These are phyloP conservation scores for Leptopilina myrica DNA, from an alignment of 2,888 invertebrate species.

Conservation along the genomic window DNA sequence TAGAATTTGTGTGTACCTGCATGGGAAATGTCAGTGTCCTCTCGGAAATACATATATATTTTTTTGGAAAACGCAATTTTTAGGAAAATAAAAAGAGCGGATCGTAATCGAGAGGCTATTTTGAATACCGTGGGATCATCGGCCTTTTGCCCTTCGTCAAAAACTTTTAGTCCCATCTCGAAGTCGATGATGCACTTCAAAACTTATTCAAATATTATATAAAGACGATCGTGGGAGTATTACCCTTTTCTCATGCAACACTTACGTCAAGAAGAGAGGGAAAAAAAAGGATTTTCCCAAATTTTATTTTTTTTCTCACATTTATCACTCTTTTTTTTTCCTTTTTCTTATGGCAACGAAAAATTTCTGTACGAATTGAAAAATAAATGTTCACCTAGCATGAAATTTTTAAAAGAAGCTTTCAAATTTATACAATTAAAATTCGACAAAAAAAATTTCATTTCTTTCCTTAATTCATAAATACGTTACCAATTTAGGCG, in stretches of 20 bases:
- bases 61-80: conserved; percentile 53
- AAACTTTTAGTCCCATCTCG: neutral
- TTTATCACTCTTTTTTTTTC: too few relatives aligned
- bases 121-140: conserved; percentile 38
- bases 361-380: too few relatives aligned
- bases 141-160: conserved; percentile 26
- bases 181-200: neutral
- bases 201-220: conserved; percentile 17
- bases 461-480: too few relatives aligned
- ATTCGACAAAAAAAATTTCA: too few relatives aligned
- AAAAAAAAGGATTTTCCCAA: neutral
- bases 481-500: too few relatives aligned
- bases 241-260: conserved; percentile 24
- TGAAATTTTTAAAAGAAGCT: too few relatives aligned
- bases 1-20: conserved; percentile 17
- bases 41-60: neutral
- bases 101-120: conserved; percentile 46
- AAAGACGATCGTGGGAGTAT: conserved; percentile 29
- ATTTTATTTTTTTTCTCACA: neutral
- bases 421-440: too few relatives aligned
- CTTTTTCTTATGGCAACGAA: too few relatives aligned
- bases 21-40: neutral
- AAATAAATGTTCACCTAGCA: too few relatives aligned
- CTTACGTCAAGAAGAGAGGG: neutral
- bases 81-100: conserved; percentile 44